These are phyloP conservation scores for Psittacula cyanocephala DNA, from an alignment of 2,113 vertebrate species.

Conservation along the genomic window DNA sequence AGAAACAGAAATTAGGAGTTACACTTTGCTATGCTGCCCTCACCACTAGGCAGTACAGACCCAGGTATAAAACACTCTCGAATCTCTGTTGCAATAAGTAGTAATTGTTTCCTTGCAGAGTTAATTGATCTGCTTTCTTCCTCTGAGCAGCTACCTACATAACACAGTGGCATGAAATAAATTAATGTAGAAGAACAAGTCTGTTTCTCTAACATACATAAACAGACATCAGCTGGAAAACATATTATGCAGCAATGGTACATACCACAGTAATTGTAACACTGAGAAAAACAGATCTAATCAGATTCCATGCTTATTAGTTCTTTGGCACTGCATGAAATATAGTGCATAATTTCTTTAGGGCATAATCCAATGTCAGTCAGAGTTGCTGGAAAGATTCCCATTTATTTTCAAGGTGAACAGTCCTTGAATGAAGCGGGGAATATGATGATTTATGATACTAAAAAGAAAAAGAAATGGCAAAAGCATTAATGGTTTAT, in stretches of 20 bases:
- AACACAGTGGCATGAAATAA: background rate
- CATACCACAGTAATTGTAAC: background rate
- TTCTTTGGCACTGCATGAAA: background rate
- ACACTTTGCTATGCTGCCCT: background rate
- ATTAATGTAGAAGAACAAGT: background rate
- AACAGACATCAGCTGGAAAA: background rate
- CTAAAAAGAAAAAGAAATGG: background rate
- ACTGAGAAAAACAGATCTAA: background rate
- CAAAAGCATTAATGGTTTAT: background rate
- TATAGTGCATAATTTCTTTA: background rate
- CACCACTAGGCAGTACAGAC: background rate
- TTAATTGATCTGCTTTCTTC: background rate
- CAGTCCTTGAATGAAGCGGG: background rate
- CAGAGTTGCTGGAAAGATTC: background rate
- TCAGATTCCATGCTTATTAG: background rate
- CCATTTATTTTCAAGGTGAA: background rate
- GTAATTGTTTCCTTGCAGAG: fast-evolving
- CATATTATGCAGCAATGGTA: background rate
- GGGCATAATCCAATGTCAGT: background rate
- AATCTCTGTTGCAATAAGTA: background rate
- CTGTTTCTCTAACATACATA: background rate
- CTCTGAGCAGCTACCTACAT: background rate
- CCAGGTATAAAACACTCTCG: background rate
- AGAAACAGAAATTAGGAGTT: background rate
- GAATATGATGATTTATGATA: background rate